A percentile compares a stretch with the other conserved stretches of the same genome.
Conservation (phyloP, 1,140 invertebrate species). For the Papilio aristodemus region DNA sequence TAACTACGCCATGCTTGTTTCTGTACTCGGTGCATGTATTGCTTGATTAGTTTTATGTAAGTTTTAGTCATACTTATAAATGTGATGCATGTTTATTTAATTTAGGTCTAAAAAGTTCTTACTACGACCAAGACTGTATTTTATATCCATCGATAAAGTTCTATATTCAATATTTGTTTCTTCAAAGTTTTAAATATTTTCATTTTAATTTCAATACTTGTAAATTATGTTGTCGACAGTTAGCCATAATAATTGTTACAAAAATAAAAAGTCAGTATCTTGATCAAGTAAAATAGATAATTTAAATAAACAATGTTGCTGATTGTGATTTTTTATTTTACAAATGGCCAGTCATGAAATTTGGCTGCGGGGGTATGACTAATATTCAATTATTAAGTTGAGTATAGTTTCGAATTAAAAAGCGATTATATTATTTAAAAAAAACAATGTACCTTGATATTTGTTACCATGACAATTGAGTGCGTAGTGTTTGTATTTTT, state of each 20-base stretch:
- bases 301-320: neutral
- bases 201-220: neutral
- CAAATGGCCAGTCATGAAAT: too few species aligned
- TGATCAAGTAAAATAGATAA: constrained; percentile 6
- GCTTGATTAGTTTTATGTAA: constrained; percentile 20
- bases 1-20: constrained; percentile 11
- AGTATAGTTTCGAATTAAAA: constrained; percentile 2
- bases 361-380: too few species aligned
- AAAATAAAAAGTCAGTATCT: constrained; percentile 17
- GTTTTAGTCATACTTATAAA: constrained; percentile 17
- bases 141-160: neutral
- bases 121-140: neutral
- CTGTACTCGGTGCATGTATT: constrained; percentile 10
- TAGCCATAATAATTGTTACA: neutral
- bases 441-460: constrained; percentile 5
- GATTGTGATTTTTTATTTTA: too few species aligned
- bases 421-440: neutral
- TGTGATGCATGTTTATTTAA: constrained; percentile 15
- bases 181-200: neutral
- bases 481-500: constrained; percentile 20
- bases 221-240: neutral
- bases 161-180: neutral
- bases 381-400: constrained; percentile 6
- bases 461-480: constrained; percentile 18
- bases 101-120: neutral